Conservation (phyloP, 2,888 invertebrate species). For the Phaedon cochleariae region DNA sequence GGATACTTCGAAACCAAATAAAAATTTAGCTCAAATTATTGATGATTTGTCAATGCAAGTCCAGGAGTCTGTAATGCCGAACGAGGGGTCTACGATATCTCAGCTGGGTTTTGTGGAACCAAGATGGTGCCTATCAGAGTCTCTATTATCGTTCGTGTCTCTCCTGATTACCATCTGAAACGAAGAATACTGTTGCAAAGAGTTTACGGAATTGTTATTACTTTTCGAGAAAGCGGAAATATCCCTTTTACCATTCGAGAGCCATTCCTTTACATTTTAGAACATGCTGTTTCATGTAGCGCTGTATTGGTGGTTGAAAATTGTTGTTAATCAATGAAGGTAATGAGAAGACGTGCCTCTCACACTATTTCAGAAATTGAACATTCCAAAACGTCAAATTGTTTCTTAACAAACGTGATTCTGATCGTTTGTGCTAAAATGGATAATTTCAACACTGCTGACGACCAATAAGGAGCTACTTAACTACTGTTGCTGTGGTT, state of each 20-base stretch:
- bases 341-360: too few relatives aligned
- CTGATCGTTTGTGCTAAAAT: too few relatives aligned
- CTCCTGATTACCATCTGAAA: conserved; percentile 55
- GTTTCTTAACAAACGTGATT: too few relatives aligned
- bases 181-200: conserved; percentile 18
- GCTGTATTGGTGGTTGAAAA: too few relatives aligned
- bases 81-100: conserved; percentile 63
- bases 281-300: too few relatives aligned
- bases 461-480: too few relatives aligned
- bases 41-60: conserved; percentile 56
- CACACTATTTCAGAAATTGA: too few relatives aligned
- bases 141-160: conserved; percentile 38
- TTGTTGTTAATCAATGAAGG: too few relatives aligned
- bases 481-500: too few relatives aligned
- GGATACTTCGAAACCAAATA: neutral
- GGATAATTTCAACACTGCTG: too few relatives aligned
- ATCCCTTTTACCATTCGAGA: neutral
- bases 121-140: conserved; percentile 51
- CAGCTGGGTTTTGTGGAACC: conserved; percentile 66
- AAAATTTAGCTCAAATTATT: conserved; percentile 2
- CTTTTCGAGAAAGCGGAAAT: neutral
- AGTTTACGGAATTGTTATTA: too few relatives aligned
- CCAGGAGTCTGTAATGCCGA: conserved; percentile 57
- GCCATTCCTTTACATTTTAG: neutral
- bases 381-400: too few relatives aligned